Base-by-base conservation (phyloP, 23 tunicate genomes). In the Botrylloides violaceus region DNA sequence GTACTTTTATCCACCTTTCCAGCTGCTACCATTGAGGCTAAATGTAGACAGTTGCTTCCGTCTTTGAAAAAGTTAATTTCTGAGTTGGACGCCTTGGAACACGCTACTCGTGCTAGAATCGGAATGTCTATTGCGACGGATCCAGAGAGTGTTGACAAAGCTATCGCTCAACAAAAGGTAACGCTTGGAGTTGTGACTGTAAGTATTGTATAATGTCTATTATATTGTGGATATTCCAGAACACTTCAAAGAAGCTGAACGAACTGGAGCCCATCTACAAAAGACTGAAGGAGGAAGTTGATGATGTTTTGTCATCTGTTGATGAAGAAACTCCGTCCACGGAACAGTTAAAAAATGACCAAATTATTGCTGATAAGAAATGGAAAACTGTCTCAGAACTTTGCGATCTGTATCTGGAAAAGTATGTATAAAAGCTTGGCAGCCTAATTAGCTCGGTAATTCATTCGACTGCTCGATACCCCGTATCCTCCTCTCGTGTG, bases 141-240 rank as follows among this genome's bases (percentile, higher is more conserved):
- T 15, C 49, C 71, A 27, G 94, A 79, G 23, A 70, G 77, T 57
- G 72, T 85, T 32, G 27, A 64, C 24, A 73, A 83, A 36, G 78
- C 83, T 3, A 72, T 49, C n/a, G 71, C 83, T 15, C 94, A 85
- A 49, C 81, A 85, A 68, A 37, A 73, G 50, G 94, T 85, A 59
- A 78, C 18, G n/a, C n/a, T n/a, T n/a, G n/a, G n/a, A n/a, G n/a
- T n/a, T n/a, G n/a, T n/a, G n/a, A n/a, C n/a, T n/a, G n/a, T n/a
- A n/a, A n/a, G n/a, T n/a, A n/a, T n/a, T n/a, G n/a, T n/a, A n/a
- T n/a, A n/a, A n/a, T n/a, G n/a, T n/a, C n/a, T n/a, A n/a, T n/a
- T n/a, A n/a, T n/a, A n/a, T n/a, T n/a, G n/a, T n/a, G n/a, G n/a
- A n/a, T n/a, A n/a, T n/a, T 43, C 18, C 65, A 68, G 74, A 56